A percentile compares a stretch with the other conserved stretches of the same genome.
Conservation (phyloP, 1,140 invertebrate genomes). For the Dendrolimus punctatus region DNA sequence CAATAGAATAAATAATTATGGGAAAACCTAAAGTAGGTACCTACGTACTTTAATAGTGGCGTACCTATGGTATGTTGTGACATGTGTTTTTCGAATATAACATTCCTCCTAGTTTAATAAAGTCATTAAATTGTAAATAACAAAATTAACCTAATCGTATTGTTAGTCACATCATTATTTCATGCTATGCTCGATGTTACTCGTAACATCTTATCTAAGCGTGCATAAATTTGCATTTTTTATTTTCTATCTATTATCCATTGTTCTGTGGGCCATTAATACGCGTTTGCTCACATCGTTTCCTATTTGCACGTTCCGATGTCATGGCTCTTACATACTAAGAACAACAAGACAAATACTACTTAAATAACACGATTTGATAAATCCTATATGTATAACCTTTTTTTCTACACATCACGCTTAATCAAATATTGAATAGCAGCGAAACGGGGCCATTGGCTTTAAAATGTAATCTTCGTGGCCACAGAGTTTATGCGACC, state of each 20-base stretch:
- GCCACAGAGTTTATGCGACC: conserved; percentile 17
- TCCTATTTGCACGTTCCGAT: conserved; percentile 27
- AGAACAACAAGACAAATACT: conserved; percentile 23
- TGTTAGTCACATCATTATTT: too few relatives aligned
- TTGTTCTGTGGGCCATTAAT: conserved; percentile 35
- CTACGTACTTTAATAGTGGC: too few relatives aligned
- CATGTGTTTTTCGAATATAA: too few relatives aligned
- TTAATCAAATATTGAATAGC: conserved; percentile 33
- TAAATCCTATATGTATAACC: conserved; percentile 11
- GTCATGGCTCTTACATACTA: conserved; percentile 37
- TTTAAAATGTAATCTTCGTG: conserved; percentile 15
- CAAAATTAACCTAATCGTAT: too few relatives aligned
- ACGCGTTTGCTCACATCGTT: conserved; percentile 36
- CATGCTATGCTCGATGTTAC: conserved; percentile 7
- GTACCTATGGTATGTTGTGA: too few relatives aligned
- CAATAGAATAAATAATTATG: too few relatives aligned
- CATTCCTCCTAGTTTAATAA: conserved; percentile 1
- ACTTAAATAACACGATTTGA: conserved; percentile 28
- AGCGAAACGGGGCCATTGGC: conserved; percentile 33
- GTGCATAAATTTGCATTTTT: conserved; percentile 31
- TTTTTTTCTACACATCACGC: conserved; percentile 22
- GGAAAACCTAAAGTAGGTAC: too few relatives aligned
- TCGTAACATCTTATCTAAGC: conserved; percentile 23
- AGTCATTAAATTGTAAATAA: conserved; percentile 1
- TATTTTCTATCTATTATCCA: conserved; percentile 41